Base-by-base conservation (phyloP, 2,113 vertebrate genomes). In the Rhinolophus sinicus region DNA sequence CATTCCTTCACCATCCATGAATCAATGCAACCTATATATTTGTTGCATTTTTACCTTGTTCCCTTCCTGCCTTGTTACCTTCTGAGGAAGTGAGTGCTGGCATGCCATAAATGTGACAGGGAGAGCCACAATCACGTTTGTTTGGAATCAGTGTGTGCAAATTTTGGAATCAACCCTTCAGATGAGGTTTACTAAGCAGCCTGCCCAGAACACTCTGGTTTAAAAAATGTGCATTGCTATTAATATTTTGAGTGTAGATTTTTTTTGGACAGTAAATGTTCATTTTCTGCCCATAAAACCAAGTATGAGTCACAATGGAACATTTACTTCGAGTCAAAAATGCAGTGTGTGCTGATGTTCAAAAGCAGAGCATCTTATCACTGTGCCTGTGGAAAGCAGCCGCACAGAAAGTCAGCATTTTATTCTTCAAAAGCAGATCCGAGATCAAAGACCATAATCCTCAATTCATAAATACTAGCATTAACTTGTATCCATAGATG, bases 291-390 rank as follows among this genome's bases (percentile, higher is more conserved):
- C 96, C 92, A 47, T 69, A 89, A 98, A 98, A 98, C 88, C 60
- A 95, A 96, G 76, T 84, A 75, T 80, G 58, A 98, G 86, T 97
- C 96, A 98, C 96, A 98, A 96, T 12, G 92, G 92, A 98, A 97
- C 40, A 96, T 76, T 95, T 75, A 82, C 78, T 97, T 83, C 83
- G 72, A 96, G 73, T 97, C 67, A 98, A 97, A 62, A 97, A 70
- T 77, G 97, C 11, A 96, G 26, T 78, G 70, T 87, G 91, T 24
- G 90, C 94, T 58, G 93, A 62, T 5, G 19, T 67, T 83, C 56
- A 96, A 54, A 52, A 84, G 67, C n/a, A 93, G 33, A 95, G 92
- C 90, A 97, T 96, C 88, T 92, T 98, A 95, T 96, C 96, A 86
- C 22, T 52, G 13, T 40, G 87, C 67, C n/a, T 21, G 54, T 11